Evolutionary conservation across 2,888 invertebrate species (phyloP).

Genomic region (Melangyna quadrimaculata): DNA sequence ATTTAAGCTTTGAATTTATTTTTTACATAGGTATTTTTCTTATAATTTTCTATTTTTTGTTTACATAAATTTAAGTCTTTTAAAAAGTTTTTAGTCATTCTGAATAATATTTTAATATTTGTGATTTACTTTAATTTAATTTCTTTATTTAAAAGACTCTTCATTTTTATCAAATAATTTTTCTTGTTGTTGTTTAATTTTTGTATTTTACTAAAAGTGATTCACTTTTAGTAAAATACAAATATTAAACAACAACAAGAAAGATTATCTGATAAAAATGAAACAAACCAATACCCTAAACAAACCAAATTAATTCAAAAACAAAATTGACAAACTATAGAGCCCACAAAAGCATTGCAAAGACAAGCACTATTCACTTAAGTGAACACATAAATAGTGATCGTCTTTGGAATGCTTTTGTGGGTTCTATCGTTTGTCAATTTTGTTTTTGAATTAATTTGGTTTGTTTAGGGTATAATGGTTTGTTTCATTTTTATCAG

Average conservation of each 20-base stretch:
- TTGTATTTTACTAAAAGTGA: too few species aligned
- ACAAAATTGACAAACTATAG: too few species aligned
- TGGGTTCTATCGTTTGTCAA: not conserved
- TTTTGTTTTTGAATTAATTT: not conserved
- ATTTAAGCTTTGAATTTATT: too few species aligned
- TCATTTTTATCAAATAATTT: not conserved
- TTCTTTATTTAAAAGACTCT: not conserved
- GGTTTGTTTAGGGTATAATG: too few species aligned
- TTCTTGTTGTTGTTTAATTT: too few species aligned
- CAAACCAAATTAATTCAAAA: slow-evolving; percentile 15
- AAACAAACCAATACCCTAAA: too few species aligned
- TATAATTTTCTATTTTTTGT: not conserved
- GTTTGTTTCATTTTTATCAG: not conserved
- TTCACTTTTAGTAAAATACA: too few species aligned
- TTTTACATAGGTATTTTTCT: not conserved
- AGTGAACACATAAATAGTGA: slow-evolving; percentile 57
- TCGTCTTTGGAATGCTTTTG: slow-evolving; percentile 27
- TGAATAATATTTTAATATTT: not conserved
- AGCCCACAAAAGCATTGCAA: not conserved
- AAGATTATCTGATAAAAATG: too few species aligned
- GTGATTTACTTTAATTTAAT: slow-evolving; percentile 14
- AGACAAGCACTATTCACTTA: slow-evolving; percentile 30
- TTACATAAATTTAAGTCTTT: slow-evolving; percentile 18
- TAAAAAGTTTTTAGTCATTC: too few species aligned
- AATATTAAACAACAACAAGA: too few species aligned